A percentile compares a stretch with the other conserved stretches of the same genome.
phyloP scores from a whole-genome alignment of 2,797 vertebrate genomes.

The Microchirus variegatus region DNA sequence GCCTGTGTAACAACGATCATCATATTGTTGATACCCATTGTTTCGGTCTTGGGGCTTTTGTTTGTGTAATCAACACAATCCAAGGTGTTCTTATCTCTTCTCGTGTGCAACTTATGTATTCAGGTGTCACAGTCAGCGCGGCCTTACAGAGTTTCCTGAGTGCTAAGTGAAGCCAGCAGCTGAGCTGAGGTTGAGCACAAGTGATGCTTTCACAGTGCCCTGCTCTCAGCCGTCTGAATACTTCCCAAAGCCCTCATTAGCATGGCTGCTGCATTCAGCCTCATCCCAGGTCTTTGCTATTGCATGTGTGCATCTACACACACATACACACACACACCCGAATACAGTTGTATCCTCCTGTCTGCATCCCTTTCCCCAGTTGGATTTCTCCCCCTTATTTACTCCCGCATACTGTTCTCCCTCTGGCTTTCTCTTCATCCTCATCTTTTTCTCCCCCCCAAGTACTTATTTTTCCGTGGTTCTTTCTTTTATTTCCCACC shows the following conservation, averaged over 20 bases:
- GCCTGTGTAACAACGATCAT: background rate
- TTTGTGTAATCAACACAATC: constrained; percentile 47
- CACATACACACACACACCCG: background rate
- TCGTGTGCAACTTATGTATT: constrained; percentile 67
- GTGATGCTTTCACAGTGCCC: constrained; percentile 82
- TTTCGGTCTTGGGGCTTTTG: constrained; percentile 13
- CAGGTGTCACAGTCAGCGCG: constrained; percentile 69
- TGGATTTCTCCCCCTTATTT: constrained; percentile 69
- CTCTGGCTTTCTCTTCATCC: constrained; percentile 59
- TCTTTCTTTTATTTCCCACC: constrained; percentile 23
- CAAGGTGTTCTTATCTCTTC: constrained; percentile 61
- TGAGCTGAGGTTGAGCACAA: constrained; percentile 82
- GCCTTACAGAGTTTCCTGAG: constrained; percentile 76
- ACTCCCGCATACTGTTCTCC: constrained; percentile 63
- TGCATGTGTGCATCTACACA: constrained; percentile 40
- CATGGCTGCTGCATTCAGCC: constrained; percentile 80
- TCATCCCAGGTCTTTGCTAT: constrained; percentile 73
- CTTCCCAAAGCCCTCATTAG: constrained; percentile 81
- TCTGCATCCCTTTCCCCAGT: constrained; percentile 48
- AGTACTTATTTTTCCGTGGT: constrained; percentile 50
- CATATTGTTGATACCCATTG: background rate
- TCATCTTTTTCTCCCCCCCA: constrained; percentile 33
- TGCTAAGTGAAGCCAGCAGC: constrained; percentile 80
- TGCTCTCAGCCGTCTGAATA: constrained; percentile 73
- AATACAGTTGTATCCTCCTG: constrained; percentile 55